Conservation (phyloP, 1,140 invertebrate genomes). For the Tyrophagus putrescentiae region DNA sequence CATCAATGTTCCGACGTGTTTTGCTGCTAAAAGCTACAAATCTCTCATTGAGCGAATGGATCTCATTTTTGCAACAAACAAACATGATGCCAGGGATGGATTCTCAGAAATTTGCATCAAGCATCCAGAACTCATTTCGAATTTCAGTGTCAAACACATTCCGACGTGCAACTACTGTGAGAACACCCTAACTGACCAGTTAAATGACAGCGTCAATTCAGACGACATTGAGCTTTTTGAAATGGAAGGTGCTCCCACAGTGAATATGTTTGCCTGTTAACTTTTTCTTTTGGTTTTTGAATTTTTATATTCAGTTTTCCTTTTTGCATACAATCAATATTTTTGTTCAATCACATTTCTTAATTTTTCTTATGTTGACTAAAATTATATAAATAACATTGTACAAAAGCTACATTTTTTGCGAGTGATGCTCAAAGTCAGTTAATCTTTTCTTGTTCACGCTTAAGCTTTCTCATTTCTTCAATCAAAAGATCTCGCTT, state of each 20-base stretch:
- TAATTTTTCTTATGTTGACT: neutral
- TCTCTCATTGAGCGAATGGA: neutral
- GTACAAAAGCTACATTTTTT: neutral
- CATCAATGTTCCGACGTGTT: neutral
- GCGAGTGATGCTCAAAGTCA: neutral
- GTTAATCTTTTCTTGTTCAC: slow-evolving; percentile 16
- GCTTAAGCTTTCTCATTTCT: neutral
- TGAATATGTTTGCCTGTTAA: too few species aligned
- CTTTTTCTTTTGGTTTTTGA: too few species aligned
- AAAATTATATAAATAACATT: neutral
- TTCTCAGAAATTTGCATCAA: too few species aligned
- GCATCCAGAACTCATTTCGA: too few species aligned
- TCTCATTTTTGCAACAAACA: neutral
- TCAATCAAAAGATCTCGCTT: neutral
- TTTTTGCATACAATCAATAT: neutral
- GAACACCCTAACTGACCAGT: too few species aligned
- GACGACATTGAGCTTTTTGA: too few species aligned
- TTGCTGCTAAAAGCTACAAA: neutral
- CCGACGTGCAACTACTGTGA: neutral
- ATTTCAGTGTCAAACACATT: neutral
- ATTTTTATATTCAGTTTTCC: neutral
- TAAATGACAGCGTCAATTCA: too few species aligned
- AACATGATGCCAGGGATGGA: neutral
- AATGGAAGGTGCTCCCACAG: too few species aligned
- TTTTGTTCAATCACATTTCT: neutral